Percentiles rank a stretch among this genome's conserved stretches.
Conservation (phyloP, 2,888 invertebrate species). For the Drosophila lacicola region DNA sequence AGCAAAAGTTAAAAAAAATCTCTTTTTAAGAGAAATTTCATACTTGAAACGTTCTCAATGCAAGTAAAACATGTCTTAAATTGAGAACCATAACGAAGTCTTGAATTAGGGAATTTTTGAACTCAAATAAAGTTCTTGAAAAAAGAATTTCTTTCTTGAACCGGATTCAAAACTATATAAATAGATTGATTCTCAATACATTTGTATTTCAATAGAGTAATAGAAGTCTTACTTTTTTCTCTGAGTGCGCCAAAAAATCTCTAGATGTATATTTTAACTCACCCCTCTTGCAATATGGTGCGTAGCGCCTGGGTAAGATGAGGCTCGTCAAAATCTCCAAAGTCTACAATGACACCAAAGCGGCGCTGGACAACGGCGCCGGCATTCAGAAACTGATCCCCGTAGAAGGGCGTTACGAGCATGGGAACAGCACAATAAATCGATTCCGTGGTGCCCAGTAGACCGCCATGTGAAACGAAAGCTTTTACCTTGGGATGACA, state of each 20-base stretch:
- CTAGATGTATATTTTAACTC: background rate
- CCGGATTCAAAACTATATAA: too few species aligned
- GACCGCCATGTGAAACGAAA: constrained; percentile 90
- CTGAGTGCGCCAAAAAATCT: background rate
- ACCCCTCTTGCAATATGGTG: constrained; percentile 76
- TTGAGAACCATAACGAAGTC: too few species aligned
- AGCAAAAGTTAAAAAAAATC: too few species aligned
- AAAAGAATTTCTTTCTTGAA: too few species aligned
- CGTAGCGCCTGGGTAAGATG: constrained; percentile 85
- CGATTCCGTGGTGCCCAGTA: constrained; percentile 89
- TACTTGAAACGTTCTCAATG: too few species aligned
- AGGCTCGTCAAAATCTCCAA: constrained; percentile 85
- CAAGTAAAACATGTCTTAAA: too few species aligned
- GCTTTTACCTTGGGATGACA: constrained; percentile 89
- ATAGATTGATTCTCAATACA: background rate
- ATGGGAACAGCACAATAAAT: constrained; percentile 88
- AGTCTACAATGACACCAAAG: constrained; percentile 86
- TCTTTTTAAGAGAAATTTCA: too few species aligned
- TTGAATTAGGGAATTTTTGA: too few species aligned
- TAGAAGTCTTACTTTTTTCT: background rate
- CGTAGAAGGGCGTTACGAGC: constrained; percentile 88
- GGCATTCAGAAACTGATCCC: constrained; percentile 88
- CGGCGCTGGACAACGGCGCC: constrained; percentile 86
- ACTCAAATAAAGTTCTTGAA: too few species aligned
- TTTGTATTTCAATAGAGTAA: too few species aligned